Base-by-base conservation (phyloP, 2,888 invertebrate genomes). In the Synergus japonicus region DNA sequence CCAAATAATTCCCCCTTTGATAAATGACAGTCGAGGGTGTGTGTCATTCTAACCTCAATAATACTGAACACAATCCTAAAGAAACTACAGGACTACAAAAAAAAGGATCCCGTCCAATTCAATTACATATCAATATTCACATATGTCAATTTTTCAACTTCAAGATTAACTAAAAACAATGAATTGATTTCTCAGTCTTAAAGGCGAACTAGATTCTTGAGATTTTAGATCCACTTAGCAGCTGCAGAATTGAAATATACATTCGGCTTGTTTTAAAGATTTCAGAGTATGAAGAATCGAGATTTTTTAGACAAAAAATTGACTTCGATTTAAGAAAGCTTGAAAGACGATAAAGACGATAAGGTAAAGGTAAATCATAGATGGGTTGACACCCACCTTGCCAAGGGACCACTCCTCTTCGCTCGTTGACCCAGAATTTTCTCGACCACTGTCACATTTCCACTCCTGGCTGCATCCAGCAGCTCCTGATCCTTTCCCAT, bases 401-500 rank as follows among this genome's bases (percentile, higher is more conserved):
- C 97, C 93, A 98, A 94, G 89, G 97, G 97, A 94, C 98, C 98
- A 94, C 97, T 97, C 94, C 97, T 96, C 95, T 97, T 97, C 90
- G 96, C 96, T 93, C 96, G 95, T 93, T 97, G 97, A 88, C 95
- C 95, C 89, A 98, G 94, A 91, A 98, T 96, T 94, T 97, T 98
- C 93, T 98, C 98, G 86, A 98, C 97, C 89, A 96, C 95, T 87
- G 95, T 94, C 90, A 96, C 95, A 93, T 98, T 97, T 92, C 98
- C 98, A 93, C 96, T 97, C 90, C 98, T 95, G 87, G 98, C 97
- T 88, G 98, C 98, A 92, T 98, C 98, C 93, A 98, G 94, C 93
- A 98, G 95, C 93, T 98, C 98, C 93, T 98, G 97, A 93, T 98
- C 98, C 93, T 98, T 98, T 92, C 98, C 98, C 98, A 98, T 98